Conservation (phyloP, 1,140 invertebrate genomes). For the Drosophila ercepeae region DNA sequence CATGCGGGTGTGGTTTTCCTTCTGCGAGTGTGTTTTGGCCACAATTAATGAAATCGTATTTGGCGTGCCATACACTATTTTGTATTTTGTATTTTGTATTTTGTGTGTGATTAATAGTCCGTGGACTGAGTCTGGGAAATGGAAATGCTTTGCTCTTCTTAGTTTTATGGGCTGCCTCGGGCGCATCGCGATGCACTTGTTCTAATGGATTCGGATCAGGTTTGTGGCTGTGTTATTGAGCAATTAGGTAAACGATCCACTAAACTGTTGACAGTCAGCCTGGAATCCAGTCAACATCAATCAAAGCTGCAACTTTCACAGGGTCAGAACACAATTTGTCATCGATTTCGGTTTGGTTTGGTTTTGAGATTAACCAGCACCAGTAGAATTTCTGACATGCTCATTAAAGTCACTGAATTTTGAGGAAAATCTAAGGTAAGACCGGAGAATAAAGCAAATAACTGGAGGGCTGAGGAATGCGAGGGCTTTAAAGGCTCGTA, state of each 20-base stretch:
- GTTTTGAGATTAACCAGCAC: conserved; percentile 30
- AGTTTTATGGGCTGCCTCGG: conserved; percentile 26
- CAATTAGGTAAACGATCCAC: conserved; percentile 69
- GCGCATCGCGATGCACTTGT: conserved; percentile 64
- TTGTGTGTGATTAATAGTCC: conserved; percentile 60
- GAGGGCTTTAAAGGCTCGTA: conserved; percentile 45
- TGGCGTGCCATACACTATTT: conserved; percentile 22
- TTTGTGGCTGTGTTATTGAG: conserved; percentile 59
- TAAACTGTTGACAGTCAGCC: conserved; percentile 70
- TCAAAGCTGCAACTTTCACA: conserved; percentile 69
- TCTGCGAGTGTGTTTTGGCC: conserved; percentile 56
- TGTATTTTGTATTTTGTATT: conserved; percentile 1
- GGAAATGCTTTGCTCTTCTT: conserved; percentile 1
- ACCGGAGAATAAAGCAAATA: conserved; percentile 59
- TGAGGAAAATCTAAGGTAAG: conserved; percentile 11
- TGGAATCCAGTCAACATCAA: conserved; percentile 42
- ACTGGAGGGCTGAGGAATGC: conserved; percentile 61
- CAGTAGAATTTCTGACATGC: conserved; percentile 80
- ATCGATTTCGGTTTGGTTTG: conserved; percentile 26
- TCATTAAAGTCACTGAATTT: conserved; percentile 48
- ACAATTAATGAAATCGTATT: conserved; percentile 78
- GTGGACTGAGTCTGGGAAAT: conserved; percentile 54
- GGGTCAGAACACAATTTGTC: conserved; percentile 62
- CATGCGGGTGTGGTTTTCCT: conserved; percentile 82
- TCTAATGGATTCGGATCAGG: conserved; percentile 51